phyloP scores from a whole-genome alignment of 2,113 vertebrate genomes.

The Vimba vimba region DNA sequence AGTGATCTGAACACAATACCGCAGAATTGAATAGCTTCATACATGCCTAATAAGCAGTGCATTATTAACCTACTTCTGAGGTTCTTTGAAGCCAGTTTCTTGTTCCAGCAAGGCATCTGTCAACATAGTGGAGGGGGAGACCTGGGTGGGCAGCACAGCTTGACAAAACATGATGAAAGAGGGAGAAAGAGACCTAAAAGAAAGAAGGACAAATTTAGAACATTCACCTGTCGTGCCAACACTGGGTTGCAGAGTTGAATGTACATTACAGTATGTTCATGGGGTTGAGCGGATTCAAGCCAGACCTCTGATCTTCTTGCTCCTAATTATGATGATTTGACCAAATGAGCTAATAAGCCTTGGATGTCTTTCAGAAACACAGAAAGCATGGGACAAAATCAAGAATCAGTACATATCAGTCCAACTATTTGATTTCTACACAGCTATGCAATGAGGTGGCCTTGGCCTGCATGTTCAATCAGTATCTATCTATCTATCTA shows the following conservation, averaged over 20 bases:
- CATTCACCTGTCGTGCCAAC: background rate
- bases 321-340: conserved; percentile 33
- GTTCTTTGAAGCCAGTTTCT: conserved; percentile 6
- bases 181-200: conserved; percentile 28
- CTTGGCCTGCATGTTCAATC: too few species aligned
- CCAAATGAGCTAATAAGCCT: conserved; percentile 13
- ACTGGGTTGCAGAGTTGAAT: background rate
- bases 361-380: background rate
- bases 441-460: background rate
- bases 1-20: conserved; percentile 1
- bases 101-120: conserved; percentile 32
- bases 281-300: background rate
- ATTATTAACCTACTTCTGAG: conserved; percentile 22
- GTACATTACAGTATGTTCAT: background rate
- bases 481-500: too few species aligned
- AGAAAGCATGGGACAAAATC: background rate
- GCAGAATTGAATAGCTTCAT: background rate
- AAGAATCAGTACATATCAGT: conserved; percentile 2
- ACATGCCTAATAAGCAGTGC: conserved; percentile 27
- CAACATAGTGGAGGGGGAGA: conserved; percentile 14
- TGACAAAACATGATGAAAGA: conserved; percentile 46
- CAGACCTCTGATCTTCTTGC: background rate
- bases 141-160: conserved; percentile 35
- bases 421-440: background rate
- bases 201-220: background rate